A percentile compares a stretch with the other conserved stretches of the same genome.
phyloP scores from a whole-genome alignment of 2,888 invertebrate species.

The Oscheius sp. region DNA sequence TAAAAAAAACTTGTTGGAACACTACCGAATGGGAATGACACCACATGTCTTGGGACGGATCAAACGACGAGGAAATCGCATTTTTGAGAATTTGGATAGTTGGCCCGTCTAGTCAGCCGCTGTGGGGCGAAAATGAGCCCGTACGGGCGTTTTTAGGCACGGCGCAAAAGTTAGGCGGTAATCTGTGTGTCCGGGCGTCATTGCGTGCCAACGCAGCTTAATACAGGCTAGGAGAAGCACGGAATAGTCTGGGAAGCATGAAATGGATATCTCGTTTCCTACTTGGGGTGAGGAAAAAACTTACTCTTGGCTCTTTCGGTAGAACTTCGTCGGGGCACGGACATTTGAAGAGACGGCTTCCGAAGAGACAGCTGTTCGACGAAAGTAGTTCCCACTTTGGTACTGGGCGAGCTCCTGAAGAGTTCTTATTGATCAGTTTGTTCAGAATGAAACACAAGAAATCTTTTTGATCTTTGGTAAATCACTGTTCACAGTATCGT shows the following conservation, averaged over 20 bases:
- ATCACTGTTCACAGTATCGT: too few species aligned
- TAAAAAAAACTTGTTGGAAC: background rate
- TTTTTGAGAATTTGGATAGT: background rate
- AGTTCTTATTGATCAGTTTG: background rate
- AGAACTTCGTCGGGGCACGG: conserved; percentile 42
- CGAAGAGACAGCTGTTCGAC: conserved; percentile 67
- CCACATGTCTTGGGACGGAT: conserved; percentile 29
- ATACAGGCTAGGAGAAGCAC: conserved; percentile 2
- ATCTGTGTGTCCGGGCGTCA: conserved; percentile 34
- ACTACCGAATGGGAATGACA: conserved; percentile 21
- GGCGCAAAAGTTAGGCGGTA: conserved; percentile 32
- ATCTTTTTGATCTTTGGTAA: too few species aligned
- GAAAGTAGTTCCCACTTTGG: conserved; percentile 42
- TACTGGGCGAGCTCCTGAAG: conserved; percentile 49
- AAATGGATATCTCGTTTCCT: background rate
- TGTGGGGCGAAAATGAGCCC: conserved; percentile 11
- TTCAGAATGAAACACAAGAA: too few species aligned
- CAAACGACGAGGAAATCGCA: conserved; percentile 19
- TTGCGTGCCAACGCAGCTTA: conserved; percentile 37
- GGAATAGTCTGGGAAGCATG: background rate
- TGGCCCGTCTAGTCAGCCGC: conserved; percentile 11
- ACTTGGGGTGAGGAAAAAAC: conserved; percentile 9
- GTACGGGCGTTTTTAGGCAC: conserved; percentile 25
- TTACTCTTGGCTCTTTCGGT: conserved; percentile 55
- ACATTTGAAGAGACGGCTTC: conserved; percentile 49